phyloP scores from a whole-genome alignment of 92 coral and sea anemone species.

The Heteractis magnifica region DNA sequence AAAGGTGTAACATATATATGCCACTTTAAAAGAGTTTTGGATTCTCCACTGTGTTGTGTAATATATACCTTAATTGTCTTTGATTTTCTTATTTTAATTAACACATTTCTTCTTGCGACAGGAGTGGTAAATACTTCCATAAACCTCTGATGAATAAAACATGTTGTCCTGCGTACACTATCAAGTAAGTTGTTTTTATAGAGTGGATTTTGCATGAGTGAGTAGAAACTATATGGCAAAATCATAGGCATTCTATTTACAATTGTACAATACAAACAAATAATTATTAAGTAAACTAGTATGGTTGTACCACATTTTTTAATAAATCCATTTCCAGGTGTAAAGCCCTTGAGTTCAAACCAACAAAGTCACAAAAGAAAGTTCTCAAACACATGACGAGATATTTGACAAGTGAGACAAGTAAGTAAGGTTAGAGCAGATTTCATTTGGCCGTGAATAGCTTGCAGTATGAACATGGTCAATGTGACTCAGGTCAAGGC shows the following conservation, averaged over 20 bases:
- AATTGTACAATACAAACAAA: no score
- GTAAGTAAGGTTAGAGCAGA: constrained; percentile 32
- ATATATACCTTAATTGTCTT: neutral
- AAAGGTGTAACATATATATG: no score
- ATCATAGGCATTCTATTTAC: no score
- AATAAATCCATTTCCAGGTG: constrained; percentile 54
- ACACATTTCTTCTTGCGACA: constrained; percentile 13
- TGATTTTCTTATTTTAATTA: neutral
- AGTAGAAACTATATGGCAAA: no score
- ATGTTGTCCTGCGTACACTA: constrained; percentile 93
- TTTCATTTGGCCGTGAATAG: no score
- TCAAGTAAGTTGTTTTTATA: constrained; percentile 57
- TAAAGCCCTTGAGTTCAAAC: constrained; percentile 62
- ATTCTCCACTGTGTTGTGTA: no score
- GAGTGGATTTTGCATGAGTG: no score
- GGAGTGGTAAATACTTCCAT: constrained; percentile 96
- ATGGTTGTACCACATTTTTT: neutral
- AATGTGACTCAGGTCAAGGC: neutral
- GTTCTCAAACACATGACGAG: constrained; percentile 80
- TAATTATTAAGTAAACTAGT: no score
- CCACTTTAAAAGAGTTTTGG: no score
- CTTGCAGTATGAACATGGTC: no score
- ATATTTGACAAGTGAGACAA: constrained; percentile 59
- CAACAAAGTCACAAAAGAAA: constrained; percentile 96
- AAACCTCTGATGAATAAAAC: constrained; percentile 80